Conservation (phyloP, 2,888 invertebrate species). For the Tortrix viridana region DNA sequence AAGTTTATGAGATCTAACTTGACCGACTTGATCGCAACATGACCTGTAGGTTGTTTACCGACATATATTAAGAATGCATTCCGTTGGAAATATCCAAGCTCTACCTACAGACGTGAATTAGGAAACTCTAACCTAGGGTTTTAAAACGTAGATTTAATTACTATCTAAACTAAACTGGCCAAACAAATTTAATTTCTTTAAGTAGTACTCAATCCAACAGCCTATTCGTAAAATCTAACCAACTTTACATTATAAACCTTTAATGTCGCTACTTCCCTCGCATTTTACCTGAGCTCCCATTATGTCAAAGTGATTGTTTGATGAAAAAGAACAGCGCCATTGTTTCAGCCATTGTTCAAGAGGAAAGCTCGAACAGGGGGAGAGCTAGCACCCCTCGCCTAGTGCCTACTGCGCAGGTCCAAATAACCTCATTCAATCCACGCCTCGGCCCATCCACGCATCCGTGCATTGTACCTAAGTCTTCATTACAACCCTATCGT, state of each 20-base stretch:
- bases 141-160: no score
- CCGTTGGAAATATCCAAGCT: no score
- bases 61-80: no score
- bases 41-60: no score
- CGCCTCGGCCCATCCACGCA: slow-evolving; percentile 69
- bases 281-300: slow-evolving; percentile 20
- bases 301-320: slow-evolving; percentile 14
- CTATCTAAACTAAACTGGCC: no score
- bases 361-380: slow-evolving; percentile 19
- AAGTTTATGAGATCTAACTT: no score
- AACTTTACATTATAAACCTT: no score
- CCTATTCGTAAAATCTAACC: neutral
- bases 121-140: no score
- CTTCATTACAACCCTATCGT: slow-evolving; percentile 50
- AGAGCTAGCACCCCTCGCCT: slow-evolving; percentile 40
- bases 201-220: neutral
- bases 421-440: slow-evolving; percentile 80
- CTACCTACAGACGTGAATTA: no score
- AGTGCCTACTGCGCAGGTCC: slow-evolving; percentile 71
- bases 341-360: slow-evolving; percentile 29
- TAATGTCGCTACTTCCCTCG: slow-evolving; percentile 4
- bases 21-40: no score
- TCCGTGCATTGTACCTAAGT: slow-evolving; percentile 57
- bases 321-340: slow-evolving; percentile 18
- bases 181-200: no score